Conservation (phyloP, 2,797 vertebrate genomes). For the Sparidentex hasta region DNA sequence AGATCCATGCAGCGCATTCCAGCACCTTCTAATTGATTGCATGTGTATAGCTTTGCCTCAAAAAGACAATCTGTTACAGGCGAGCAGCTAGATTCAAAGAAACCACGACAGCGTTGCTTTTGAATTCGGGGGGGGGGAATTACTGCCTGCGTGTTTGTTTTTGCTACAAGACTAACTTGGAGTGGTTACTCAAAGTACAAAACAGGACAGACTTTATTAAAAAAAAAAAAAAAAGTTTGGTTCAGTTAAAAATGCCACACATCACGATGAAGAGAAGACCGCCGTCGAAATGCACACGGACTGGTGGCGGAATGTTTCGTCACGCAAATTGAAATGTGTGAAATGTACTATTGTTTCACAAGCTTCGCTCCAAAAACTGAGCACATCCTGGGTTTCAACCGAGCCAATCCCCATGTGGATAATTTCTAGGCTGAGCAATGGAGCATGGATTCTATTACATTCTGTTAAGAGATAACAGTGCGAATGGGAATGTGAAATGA, state of each 20-base stretch:
- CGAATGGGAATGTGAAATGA: slow-evolving; percentile 47
- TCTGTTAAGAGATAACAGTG: slow-evolving; percentile 43
- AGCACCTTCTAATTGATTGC: slow-evolving; percentile 87
- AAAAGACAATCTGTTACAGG: slow-evolving; percentile 72
- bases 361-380: slow-evolving; percentile 33
- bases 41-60: slow-evolving; percentile 74
- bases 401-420: slow-evolving; percentile 27
- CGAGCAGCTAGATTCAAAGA: slow-evolving; percentile 41
- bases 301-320: background rate
- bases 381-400: slow-evolving; percentile 41
- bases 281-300: slow-evolving; percentile 7
- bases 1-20: slow-evolving; percentile 85
- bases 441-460: slow-evolving; percentile 59
- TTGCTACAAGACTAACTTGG: background rate
- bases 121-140: slow-evolving; percentile 45
- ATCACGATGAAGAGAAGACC: background rate
- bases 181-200: slow-evolving; percentile 2
- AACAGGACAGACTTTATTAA: slow-evolving; percentile 1
- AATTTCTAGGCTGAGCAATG: slow-evolving; percentile 37
- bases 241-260: slow-evolving; percentile 5
- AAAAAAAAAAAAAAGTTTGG: background rate
- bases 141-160: slow-evolving; percentile 11
- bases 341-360: slow-evolving; percentile 39
- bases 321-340: background rate
- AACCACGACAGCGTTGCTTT: slow-evolving; percentile 40